Evolutionary conservation across 1,140 invertebrate genomes (phyloP), one percentile per base, ranked within the genome.

Genomic region (Drosophila watanabei): DNA sequence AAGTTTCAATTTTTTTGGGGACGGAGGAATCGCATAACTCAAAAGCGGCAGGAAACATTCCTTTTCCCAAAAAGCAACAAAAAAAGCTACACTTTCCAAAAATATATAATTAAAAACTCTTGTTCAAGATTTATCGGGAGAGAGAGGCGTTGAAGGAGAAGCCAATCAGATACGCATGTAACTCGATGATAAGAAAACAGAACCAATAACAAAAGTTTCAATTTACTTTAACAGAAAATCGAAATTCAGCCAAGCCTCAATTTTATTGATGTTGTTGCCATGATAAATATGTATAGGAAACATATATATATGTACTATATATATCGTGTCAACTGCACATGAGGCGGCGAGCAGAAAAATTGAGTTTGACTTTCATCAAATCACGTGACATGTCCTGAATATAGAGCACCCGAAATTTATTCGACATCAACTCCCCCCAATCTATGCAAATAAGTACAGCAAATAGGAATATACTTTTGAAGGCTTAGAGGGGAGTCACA

Each of bases 381-480:
- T 87, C 84, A 87, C 85, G 85, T 87, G 84, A 89, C 85, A 83
- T 65, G 69, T 33, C 46, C 69, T 73, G 54, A 75, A 75, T 75
- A 75, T 75, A 35, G 71, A 73, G 64, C 72, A 61, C 30, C 35
- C 35, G 6, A 61, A 61, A 82, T 87, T 77, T 88, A 80, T 88
- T 82, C 82, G 51, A 68, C 68, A 85, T 81, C 57, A 64, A 65
- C 66, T 68, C 58, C 60, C 60, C 24, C 72, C 83, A 87, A 88
- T 88, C 84, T 88, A 87, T 87, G 83, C 83, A 87, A 84, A 88
- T 88, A 87, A 83, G 71, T 87, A 46, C 45, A 59, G 45, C 83
- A 82, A 86, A 88, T 86, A 58, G 73, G 82, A 82, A 75, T 66
- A 54, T 35, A 32, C 35, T 60, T 56, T 52, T 39, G 48, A 43